Conservation (phyloP, 2,888 invertebrate species). For the Cabera pusaria region DNA sequence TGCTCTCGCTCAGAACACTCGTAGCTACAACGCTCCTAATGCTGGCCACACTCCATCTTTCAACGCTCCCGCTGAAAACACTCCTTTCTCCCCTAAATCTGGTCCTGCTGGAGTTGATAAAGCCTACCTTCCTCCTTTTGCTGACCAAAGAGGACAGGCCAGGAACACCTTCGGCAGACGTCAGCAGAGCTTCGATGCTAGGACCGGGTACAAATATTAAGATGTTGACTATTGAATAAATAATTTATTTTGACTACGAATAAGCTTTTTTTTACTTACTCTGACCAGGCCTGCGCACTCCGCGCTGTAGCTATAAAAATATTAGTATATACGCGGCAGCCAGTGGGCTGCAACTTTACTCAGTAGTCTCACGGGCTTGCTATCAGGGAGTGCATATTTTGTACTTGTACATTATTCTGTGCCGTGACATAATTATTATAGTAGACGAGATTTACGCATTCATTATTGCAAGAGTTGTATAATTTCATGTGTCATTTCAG, state of each 20-base stretch:
- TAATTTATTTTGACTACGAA: constrained; percentile 23
- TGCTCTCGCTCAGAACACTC: no score
- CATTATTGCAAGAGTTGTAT: no score
- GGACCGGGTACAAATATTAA: constrained; percentile 47
- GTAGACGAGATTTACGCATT: no score
- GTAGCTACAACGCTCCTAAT: constrained; percentile 2
- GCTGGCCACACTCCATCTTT: constrained; percentile 12
- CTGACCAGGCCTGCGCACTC: no score
- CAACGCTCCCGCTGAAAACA: constrained; percentile 6
- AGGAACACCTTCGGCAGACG: constrained; percentile 36
- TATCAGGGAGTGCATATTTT: no score
- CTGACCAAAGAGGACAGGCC: constrained; percentile 21
- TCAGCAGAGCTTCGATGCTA: constrained; percentile 45
- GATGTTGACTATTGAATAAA: constrained; percentile 28
- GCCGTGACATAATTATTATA: no score
- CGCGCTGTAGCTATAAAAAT: no score
- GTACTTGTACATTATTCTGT: no score
- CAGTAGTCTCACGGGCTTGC: no score
- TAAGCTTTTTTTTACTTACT: not conserved
- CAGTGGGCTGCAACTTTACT: no score
- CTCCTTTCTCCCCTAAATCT: constrained; percentile 3
- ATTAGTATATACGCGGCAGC: no score
- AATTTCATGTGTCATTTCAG: no score
- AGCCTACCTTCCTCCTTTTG: constrained; percentile 54
- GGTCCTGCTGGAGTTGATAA: constrained; percentile 34